These are phyloP conservation scores for Monochamus alternatus DNA, from an alignment of 2,888 invertebrate genomes.

Conservation along the genomic window DNA sequence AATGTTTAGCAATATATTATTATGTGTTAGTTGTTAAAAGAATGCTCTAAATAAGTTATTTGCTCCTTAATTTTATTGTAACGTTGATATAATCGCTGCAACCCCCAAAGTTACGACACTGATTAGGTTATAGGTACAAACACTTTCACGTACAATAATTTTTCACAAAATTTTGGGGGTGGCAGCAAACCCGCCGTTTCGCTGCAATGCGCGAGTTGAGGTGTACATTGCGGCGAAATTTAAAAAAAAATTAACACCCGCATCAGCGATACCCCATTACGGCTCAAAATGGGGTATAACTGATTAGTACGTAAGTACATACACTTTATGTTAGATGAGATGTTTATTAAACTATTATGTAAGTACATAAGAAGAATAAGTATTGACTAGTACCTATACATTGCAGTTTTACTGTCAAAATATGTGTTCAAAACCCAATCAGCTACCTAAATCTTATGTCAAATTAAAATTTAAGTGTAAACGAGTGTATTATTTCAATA, in stretches of 20 bases:
- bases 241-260: constrained; percentile 12
- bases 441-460: constrained; percentile 70
- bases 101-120: constrained; percentile 40
- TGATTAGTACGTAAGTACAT: constrained; percentile 34
- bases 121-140: constrained; percentile 37
- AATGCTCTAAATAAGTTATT: constrained; percentile 58
- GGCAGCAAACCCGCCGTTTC: constrained; percentile 20
- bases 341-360: constrained; percentile 61
- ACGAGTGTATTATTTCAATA: constrained; percentile 36
- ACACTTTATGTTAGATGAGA: constrained; percentile 60
- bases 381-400: constrained; percentile 69
- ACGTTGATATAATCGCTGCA: constrained; percentile 36
- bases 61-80: constrained; percentile 56
- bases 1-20: constrained; percentile 67
- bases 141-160: constrained; percentile 43
- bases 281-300: constrained; percentile 67
- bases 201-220: constrained; percentile 16
- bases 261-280: constrained; percentile 61
- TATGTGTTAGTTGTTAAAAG: constrained; percentile 66
- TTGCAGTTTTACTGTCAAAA: constrained; percentile 70
- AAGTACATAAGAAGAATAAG: constrained; percentile 64
- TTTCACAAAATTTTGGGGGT: constrained; percentile 45
- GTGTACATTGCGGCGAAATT: constrained; percentile 16
- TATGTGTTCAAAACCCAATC: constrained; percentile 72
- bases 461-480: constrained; percentile 68